Base-by-base conservation (phyloP, 2,888 invertebrate genomes). In the Archips xylosteana region DNA sequence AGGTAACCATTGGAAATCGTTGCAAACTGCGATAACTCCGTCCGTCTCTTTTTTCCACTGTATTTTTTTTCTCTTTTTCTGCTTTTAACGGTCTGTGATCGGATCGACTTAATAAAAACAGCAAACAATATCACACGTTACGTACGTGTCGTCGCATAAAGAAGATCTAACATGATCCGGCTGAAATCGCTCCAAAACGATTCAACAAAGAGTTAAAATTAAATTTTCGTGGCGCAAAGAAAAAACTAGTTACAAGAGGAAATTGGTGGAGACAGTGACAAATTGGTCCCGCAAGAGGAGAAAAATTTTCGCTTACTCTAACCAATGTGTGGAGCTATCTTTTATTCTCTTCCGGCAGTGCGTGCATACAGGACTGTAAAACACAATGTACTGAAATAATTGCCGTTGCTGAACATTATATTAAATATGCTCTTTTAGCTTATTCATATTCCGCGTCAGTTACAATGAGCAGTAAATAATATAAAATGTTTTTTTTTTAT, bases 221-320 rank as follows among this genome's bases (percentile, higher is more conserved):
- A 91, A 93, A 94, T 93, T 93, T 92, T 92, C 91, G 91, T 89
- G 89, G 87, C 85, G 89, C 87, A 90, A 92, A 91, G 91, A 94
- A 92, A 94, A 92, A 94, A 92, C 92, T 93, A 92, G 92, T 93
- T 93, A 92, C 92, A 89, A 89, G 90, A 87, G 91, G 90, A 94
- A 94, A 94, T 93, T 94, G 92, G 89, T 87, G 89, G 87, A 88
- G 94, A 94, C 94, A 92, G 89, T 93, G 94, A 94, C 91, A 93
- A 93, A 94, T 92, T 89, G 92, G 89, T 85, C 89, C 88, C 88
- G 83, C 89, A 86, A 90, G 89, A 91, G 88, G 85, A 86, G 84
- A 81, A 76, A 86, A 79, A 80, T 79, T 76, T 75, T 76, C 73
- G 83, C 87, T 81, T 83, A 60, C 79, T 91, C 84, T 82, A 81